These are phyloP conservation scores for Rhombomys opimus DNA, from an alignment of 2,113 vertebrate genomes.

Conservation along the genomic window DNA sequence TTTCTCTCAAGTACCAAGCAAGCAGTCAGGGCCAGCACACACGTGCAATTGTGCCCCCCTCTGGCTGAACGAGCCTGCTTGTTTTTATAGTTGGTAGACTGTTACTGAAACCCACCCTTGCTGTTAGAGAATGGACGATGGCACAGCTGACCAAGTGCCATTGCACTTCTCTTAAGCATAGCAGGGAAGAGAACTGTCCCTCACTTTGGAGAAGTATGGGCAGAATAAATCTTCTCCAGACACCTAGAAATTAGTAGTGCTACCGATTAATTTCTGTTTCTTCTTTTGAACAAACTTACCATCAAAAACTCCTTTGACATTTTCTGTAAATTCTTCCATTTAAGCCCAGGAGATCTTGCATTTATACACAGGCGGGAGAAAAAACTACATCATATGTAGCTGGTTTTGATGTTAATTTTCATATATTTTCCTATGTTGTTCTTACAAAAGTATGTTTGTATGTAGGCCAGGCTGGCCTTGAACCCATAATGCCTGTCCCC, in stretches of 20 bases:
- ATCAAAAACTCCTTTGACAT: neutral
- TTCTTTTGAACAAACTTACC: slow-evolving; percentile 9
- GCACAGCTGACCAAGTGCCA: neutral
- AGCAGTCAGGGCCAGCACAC: neutral
- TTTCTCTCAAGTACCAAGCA: neutral
- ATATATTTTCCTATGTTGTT: neutral
- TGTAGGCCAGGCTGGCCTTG: neutral
- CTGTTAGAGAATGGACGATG: neutral
- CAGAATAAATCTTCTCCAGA: neutral
- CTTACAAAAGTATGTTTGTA: neutral
- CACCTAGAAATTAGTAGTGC: neutral
- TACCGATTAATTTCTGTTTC: neutral
- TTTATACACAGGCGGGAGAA: neutral
- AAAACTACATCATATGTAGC: neutral
- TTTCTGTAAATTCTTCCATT: neutral
- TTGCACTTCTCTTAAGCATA: neutral
- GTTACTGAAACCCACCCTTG: neutral
- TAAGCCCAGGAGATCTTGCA: neutral
- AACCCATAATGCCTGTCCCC: neutral
- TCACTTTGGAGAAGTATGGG: neutral
- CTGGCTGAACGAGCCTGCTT: neutral
- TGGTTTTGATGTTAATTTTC: slow-evolving; percentile 10
- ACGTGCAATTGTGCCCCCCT: neutral
- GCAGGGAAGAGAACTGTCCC: fast-evolving
- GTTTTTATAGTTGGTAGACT: neutral